These are phyloP conservation scores for Quadriops clusia DNA, from an alignment of 2,888 invertebrate genomes.

Conservation along the genomic window DNA sequence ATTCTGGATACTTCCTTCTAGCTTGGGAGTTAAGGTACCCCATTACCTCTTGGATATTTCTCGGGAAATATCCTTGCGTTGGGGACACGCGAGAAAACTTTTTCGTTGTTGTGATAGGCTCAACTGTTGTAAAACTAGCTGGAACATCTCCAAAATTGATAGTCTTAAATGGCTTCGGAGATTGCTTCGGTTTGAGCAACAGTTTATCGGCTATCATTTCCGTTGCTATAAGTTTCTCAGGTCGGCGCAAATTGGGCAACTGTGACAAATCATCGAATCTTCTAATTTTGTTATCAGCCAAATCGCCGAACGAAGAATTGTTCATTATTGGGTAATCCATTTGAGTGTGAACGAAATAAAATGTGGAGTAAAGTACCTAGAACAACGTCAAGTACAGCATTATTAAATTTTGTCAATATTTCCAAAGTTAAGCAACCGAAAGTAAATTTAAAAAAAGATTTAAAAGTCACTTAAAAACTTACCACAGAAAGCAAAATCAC, in stretches of 20 bases:
- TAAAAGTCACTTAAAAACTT: conserved; percentile 16
- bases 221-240: no score
- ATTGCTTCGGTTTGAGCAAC: no score
- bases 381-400: no score
- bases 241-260: no score
- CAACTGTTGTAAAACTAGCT: neutral
- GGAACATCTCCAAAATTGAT: conserved; percentile 9
- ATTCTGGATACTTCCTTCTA: conserved; percentile 6
- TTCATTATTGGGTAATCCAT: no score
- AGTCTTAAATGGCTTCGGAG: conserved; percentile 10
- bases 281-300: no score
- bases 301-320: no score
- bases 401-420: neutral
- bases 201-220: no score
- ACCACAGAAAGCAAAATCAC: conserved; percentile 20
- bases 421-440: neutral
- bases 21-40: conserved; percentile 16
- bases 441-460: neutral
- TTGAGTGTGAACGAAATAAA: no score
- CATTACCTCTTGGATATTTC: conserved; percentile 31
- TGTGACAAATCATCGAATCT: no score
- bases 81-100: conserved; percentile 12
- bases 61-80: conserved; percentile 20
- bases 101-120: neutral
- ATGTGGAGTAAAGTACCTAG: no score